Evolutionary conservation across 2,113 vertebrate genomes (phyloP).

Genomic region (Pterocles gutturalis): DNA sequence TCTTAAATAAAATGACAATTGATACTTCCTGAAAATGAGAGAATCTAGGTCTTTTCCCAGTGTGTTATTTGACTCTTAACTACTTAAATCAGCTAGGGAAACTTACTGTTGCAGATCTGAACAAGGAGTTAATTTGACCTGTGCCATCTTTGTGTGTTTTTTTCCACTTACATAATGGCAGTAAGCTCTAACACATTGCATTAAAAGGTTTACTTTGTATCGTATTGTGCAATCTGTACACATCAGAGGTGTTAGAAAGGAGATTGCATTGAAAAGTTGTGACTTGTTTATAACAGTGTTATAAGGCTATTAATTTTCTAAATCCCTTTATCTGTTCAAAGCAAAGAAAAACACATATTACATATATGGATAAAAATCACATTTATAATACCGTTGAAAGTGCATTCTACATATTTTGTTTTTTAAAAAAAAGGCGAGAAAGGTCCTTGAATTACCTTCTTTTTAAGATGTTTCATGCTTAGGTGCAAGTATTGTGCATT

Average conservation of each 20-base stretch:
- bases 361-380: background rate
- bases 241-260: background rate
- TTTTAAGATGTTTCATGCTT: background rate
- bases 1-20: background rate
- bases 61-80: background rate
- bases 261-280: background rate
- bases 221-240: fast-evolving
- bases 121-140: background rate
- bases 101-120: background rate
- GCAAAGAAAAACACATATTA: background rate
- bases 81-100: background rate
- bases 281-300: background rate
- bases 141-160: background rate
- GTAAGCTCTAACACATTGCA: background rate
- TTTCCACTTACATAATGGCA: background rate
- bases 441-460: background rate
- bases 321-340: background rate
- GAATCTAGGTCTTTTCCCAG: background rate
- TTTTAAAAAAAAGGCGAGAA: background rate
- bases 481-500: background rate
- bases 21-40: background rate
- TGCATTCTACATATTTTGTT: background rate
- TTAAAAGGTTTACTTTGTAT: background rate
- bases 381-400: background rate
- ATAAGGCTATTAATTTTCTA: background rate